phyloP scores from a whole-genome alignment of 2,797 vertebrate species.

The Euphonia xanthogaster region DNA sequence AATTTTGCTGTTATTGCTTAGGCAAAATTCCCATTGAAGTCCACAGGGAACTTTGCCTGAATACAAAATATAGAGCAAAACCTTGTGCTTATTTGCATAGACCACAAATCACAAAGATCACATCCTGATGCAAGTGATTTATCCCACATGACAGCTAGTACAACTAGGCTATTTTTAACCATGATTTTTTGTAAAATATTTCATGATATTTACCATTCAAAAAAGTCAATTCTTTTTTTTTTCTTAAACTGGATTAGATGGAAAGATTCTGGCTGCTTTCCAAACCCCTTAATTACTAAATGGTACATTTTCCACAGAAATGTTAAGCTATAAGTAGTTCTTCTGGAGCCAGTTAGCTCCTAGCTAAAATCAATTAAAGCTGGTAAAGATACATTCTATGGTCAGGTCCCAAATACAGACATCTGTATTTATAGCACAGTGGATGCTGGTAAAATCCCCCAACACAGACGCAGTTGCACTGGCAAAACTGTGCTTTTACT shows the following conservation, averaged over 20 bases:
- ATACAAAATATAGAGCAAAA: slow-evolving; percentile 22
- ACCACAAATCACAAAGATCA: slow-evolving; percentile 47
- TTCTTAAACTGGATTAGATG: slow-evolving; percentile 60
- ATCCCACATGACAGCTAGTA: slow-evolving; percentile 26
- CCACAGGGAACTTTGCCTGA: slow-evolving; percentile 23
- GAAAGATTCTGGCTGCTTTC: slow-evolving; percentile 65
- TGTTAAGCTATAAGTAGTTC: slow-evolving; percentile 60
- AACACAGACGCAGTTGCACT: not conserved
- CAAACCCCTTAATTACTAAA: slow-evolving; percentile 66
- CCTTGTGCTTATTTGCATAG: slow-evolving; percentile 14
- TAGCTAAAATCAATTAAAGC: slow-evolving; percentile 59
- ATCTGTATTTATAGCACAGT: not conserved
- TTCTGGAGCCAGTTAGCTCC: slow-evolving; percentile 46
- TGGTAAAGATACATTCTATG: slow-evolving; percentile 32
- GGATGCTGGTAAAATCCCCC: not conserved
- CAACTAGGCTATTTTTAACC: slow-evolving; percentile 47
- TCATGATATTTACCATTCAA: slow-evolving; percentile 60
- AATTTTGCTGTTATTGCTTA: slow-evolving; percentile 60
- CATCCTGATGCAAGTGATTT: slow-evolving; percentile 19
- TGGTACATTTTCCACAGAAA: slow-evolving; percentile 63
- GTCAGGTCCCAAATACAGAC: slow-evolving; percentile 1
- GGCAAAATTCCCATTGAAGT: slow-evolving; percentile 56
- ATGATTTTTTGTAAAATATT: slow-evolving; percentile 47
- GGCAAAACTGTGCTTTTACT: not conserved
- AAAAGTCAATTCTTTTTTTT: slow-evolving; percentile 52